Base-by-base conservation (phyloP, 2,888 invertebrate species). In the Heliconius hortense region DNA sequence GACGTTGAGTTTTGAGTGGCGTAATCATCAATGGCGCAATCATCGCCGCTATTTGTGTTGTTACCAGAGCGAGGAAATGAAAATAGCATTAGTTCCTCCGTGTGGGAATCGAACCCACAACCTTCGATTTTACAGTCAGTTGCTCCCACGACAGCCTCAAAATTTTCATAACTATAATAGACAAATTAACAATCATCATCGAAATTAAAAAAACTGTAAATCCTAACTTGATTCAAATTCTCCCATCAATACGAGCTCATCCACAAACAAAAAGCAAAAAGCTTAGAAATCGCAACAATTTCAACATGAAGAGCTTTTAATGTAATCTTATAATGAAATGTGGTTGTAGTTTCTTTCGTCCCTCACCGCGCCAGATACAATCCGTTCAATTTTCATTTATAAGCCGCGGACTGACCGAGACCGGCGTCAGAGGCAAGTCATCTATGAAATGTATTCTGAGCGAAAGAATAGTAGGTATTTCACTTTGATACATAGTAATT, bases 271-370 rank as follows among this genome's bases (percentile, higher is more conserved):
- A 31, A 31, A 3, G 31, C n/a, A 31, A 15, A 69, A 69, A 69
- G 53, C 24, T 56, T 35, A 56, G 15, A 69, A 56, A 35, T 35
- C 69, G 15, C 31, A 31, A 28, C 56, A 35, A 56, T 31, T 56
- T 31, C 56, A n/a, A 56, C 13, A 67, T 21, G 21, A 56, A 56
- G 28, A 69, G 68, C 13, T 53, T 69, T 28, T 69, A 69, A 70
- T 70, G 68, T 68, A 68, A 68, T 70, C 39, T 71, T 59, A 60
- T 60, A 71, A 71, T 71, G 59, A 71, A 60, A 71, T 43, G 71
- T 39, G 70, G 70, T 69, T 56, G 69, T 26, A 60, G 35, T 71
- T 71, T 71, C 71, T 60, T 71, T 71, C 43, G 62, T 62, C 71
- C 71, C 60, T 35, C 26, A 60, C 70, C 18, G 24, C 53, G 35